Evolutionary conservation across 1,140 invertebrate genomes (phyloP).

Genomic region (Philotrypesis tridentata): DNA sequence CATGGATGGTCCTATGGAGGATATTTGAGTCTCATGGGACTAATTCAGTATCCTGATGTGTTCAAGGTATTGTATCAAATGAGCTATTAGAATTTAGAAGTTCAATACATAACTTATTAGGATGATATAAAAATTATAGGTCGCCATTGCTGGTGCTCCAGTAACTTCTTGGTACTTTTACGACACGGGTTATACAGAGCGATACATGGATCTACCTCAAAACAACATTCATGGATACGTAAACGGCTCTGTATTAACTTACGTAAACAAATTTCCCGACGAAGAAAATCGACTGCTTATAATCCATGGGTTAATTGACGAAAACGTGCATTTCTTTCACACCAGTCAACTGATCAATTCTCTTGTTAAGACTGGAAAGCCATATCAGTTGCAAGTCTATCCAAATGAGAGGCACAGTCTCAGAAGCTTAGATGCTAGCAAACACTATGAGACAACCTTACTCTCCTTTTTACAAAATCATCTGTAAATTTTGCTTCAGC

Average conservation of each 20-base stretch:
- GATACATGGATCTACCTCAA: conserved; percentile 96
- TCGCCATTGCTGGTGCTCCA: conserved; percentile 95
- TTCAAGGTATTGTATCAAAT: conserved; percentile 80
- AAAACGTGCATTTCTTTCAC: conserved; percentile 99
- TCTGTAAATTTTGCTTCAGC: conserved; percentile 76
- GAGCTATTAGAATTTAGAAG: conserved; percentile 13
- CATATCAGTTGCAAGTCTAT: conserved; percentile 92
- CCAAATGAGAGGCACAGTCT: conserved; percentile 96
- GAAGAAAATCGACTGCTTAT: conserved; percentile 96
- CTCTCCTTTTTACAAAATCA: conserved; percentile 94
- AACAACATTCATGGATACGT: conserved; percentile 86
- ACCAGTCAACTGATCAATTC: conserved; percentile 93
- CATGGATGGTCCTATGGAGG: conserved; percentile 99
- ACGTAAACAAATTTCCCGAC: conserved; percentile 91
- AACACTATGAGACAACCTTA: conserved; percentile 96
- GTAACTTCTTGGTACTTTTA: conserved; percentile 96
- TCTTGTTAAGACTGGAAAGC: conserved; percentile 93
- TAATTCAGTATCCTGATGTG: conserved; percentile 87
- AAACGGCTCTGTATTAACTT: conserved; percentile 84
- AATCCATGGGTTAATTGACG: conserved; percentile 97
- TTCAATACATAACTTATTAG: conserved; percentile 47
- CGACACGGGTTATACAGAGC: conserved; percentile 96
- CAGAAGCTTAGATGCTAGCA: conserved; percentile 92
- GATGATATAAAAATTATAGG: conserved; percentile 64
- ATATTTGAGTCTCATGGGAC: conserved; percentile 89